Evolutionary conservation across 2,888 invertebrate species (phyloP), one percentile per base, ranked within the genome.

Genomic region (Ichneumon xanthorius): DNA sequence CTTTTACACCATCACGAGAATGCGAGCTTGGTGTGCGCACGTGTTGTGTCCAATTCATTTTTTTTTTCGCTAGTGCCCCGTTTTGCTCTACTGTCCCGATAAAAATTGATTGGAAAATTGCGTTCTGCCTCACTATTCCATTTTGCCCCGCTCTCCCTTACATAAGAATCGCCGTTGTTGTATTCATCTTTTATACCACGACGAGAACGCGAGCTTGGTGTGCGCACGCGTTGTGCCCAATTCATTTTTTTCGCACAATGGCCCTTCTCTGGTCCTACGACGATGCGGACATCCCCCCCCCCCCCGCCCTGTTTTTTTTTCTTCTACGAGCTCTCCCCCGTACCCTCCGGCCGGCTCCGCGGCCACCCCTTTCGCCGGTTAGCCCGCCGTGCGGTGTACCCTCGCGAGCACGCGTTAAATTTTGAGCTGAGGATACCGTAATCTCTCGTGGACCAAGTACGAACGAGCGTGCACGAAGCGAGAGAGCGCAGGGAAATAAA

Each of bases 241-340:
- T 92, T 91, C 91, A 37, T 37, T 37, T 91, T 90, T 89, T 76
- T 85, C 77, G 85, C 82, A 91, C 91, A 92, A 92, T 92, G 85
- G 86, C 87, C 87, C 88, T 87, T 86, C 72, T 82, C 78, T 72
- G 68, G 78, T 81, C 79, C 81, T 72, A 79, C 61, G 53, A 58
- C 72, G 58, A 65, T 58, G 75, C 77, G 77, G 67, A 68, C 73
- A 33, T n/a, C n/a, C 30, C 70, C 82, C 33, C 72, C 33, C 72
- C 53, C 71, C 55, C 65, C 53, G 33, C 40, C 53, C 48, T 70
- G 11, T 67, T 63, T 75, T 75, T 75, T 26, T 68, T 70, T 65
- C 68, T 45, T 67, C 71, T 22, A 67, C 45, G 45, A 33, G 58
- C 33, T 61, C 48, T 22, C 26, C 30, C 55, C 30, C 63, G 16